Conservation (phyloP, 2,797 vertebrate species). For the Takifugu rubripes region DNA sequence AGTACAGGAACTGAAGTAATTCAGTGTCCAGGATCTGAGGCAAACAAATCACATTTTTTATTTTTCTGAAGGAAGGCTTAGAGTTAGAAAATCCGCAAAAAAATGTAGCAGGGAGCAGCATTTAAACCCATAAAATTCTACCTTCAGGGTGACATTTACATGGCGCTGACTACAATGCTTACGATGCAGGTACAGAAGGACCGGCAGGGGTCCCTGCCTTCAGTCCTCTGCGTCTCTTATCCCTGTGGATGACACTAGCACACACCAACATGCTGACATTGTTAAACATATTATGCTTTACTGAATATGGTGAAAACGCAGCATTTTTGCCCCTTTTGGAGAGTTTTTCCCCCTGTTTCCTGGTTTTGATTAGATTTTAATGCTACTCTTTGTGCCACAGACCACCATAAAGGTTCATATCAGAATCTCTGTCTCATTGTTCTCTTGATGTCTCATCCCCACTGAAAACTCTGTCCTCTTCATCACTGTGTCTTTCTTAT, state of each 20-base stretch:
- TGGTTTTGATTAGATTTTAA: constrained; percentile 6
- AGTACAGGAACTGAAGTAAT: no score
- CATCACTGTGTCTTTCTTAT: constrained; percentile 14
- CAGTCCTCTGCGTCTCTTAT: constrained; percentile 70
- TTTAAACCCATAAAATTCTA: constrained; percentile 2
- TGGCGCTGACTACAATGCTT: constrained; percentile 37
- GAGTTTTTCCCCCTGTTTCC: constrained; percentile 13
- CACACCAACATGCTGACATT: constrained; percentile 25
- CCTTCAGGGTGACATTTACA: neutral
- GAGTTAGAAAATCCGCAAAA: neutral
- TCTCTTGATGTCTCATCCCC: constrained; percentile 47
- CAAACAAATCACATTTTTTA: no score
- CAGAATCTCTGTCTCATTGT: constrained; percentile 40
- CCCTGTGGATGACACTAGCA: constrained; percentile 72
- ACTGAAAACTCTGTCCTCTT: constrained; percentile 44
- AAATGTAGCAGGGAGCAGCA: neutral
- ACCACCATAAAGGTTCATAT: constrained; percentile 37
- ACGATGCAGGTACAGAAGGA: constrained; percentile 77
- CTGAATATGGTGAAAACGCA: neutral
- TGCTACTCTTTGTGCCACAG: constrained; percentile 30
- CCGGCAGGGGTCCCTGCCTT: constrained; percentile 71
- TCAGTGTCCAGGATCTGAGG: no score
- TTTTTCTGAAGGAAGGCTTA: neutral
- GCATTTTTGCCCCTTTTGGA: constrained; percentile 34
- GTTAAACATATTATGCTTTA: constrained; percentile 13